Evolutionary conservation across 2,888 invertebrate species (phyloP).

Genomic region (Amaurobius ferox): DNA sequence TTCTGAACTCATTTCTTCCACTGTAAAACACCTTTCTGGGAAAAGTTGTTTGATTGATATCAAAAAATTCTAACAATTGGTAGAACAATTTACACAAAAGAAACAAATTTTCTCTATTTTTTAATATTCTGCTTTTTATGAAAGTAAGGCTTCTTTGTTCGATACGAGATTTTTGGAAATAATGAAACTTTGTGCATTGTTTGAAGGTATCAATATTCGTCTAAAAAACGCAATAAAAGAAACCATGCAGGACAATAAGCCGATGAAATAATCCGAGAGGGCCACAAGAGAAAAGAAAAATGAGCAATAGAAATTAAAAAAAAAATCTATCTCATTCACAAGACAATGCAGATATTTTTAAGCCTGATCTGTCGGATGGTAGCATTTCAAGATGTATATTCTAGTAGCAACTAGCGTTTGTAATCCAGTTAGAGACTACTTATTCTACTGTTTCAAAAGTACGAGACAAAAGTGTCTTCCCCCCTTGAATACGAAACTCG

Average conservation of each 20-base stretch:
- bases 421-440: constrained; percentile 59
- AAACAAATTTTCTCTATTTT: too few species aligned
- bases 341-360: background rate
- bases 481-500: constrained; percentile 24
- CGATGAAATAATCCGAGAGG: background rate
- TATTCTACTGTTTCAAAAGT: constrained; percentile 19
- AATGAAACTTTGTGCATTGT: background rate
- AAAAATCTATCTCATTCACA: background rate
- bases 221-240: background rate
- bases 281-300: background rate
- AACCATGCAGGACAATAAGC: background rate
- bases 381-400: background rate
- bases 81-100: too few species aligned
- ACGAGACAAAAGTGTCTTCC: constrained; percentile 22
- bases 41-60: too few species aligned
- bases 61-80: too few species aligned
- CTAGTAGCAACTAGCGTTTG: constrained; percentile 1
- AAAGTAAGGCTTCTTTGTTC: background rate
- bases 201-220: background rate
- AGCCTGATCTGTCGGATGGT: background rate
- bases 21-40: too few species aligned
- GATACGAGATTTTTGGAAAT: background rate
- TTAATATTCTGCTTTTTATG: background rate
- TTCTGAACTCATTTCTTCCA: too few species aligned
- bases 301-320: background rate